Evolutionary conservation across 2,888 invertebrate genomes (phyloP), one percentile per base, ranked within the genome.

Genomic region (Dasysyrphus albostriatus): DNA sequence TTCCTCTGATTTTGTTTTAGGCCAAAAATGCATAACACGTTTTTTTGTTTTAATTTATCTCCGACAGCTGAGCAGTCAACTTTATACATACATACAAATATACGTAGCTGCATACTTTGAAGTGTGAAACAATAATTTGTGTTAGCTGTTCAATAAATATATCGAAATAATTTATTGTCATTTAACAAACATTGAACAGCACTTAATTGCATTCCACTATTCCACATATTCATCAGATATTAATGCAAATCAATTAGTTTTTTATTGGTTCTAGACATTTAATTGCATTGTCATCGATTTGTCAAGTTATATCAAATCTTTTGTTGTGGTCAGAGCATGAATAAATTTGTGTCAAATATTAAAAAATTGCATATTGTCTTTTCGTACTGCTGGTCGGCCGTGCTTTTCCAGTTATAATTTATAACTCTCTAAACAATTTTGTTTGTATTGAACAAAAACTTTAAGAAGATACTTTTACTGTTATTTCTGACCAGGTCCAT

Each of bases 271-370:
- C 65, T 67, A 65, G 34, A 72, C 70, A 72, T 72, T 75, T 39
- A 42, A 72, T 65, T 59, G 72, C 42, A 58, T 42, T 77, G 72
- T 76, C 82, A 82, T 5, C 47, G 61, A 56, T 76, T 72, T 65
- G 76, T 75, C 69, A 81, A n/a, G 37, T 32, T 24, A 51, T 37
- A 16, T 32, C 5, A 59, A 63, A 49, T 54, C 16, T 9, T 44
- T n/a, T 32, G 1, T 44, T 6, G 4, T 14, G 24, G 19, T 19
- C 37, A 19, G 72, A 49, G 24, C 19, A 74, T 56, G 51, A 63
- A 54, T 75, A 54, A 44, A 37, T 61, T 51, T 39, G 16, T 73
- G 49, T 73, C 59, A 51, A 5, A 37, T 19, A 63, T 54, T 16
- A 19, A 44, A 32, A 32, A 34, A n/a, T 12, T 16, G 10, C 47